These are phyloP conservation scores for Labrus mixtus DNA, from an alignment of 2,113 vertebrate genomes.

Conservation along the genomic window DNA sequence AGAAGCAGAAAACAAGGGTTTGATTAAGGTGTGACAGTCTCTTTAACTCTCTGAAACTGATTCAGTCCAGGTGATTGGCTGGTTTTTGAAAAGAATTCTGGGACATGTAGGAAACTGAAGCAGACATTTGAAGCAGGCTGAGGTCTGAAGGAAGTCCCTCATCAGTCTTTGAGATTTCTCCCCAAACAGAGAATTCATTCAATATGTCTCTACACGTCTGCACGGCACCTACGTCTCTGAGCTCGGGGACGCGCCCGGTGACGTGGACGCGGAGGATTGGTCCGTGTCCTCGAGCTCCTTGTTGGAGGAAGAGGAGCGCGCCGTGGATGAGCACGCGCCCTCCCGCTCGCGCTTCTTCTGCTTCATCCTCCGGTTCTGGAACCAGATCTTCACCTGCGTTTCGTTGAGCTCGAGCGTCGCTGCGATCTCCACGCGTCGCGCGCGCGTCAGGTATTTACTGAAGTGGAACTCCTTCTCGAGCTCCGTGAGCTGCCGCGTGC, in stretches of 20 bases:
- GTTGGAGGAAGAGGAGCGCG: constrained; percentile 23
- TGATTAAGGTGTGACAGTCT: no score
- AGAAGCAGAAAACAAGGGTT: no score
- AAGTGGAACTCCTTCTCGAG: constrained; percentile 99
- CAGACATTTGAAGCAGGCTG: background rate
- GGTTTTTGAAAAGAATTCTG: background rate
- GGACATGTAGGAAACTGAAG: constrained; percentile 3
- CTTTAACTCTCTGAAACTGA: no score
- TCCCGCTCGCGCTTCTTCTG: constrained; percentile 97
- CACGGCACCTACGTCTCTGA: constrained; percentile 80
- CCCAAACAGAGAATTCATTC: background rate
- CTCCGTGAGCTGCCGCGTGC: constrained; percentile 95
- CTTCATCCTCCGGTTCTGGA: constrained; percentile 98
- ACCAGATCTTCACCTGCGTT: constrained; percentile 99
- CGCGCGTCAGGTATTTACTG: constrained; percentile 96
- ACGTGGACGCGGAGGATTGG: constrained; percentile 89
- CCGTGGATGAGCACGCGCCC: constrained; percentile 75
- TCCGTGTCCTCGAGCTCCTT: constrained; percentile 90
- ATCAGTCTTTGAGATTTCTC: no score
- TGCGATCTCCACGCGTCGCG: constrained; percentile 93
- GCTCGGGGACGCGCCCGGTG: constrained; percentile 92
- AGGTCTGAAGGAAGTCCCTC: background rate
- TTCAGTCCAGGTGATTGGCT: background rate
- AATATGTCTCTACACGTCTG: background rate
- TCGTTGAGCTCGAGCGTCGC: constrained; percentile 96